These are phyloP conservation scores for Campoplex capitator DNA, from an alignment of 2,888 invertebrate genomes.

Conservation along the genomic window DNA sequence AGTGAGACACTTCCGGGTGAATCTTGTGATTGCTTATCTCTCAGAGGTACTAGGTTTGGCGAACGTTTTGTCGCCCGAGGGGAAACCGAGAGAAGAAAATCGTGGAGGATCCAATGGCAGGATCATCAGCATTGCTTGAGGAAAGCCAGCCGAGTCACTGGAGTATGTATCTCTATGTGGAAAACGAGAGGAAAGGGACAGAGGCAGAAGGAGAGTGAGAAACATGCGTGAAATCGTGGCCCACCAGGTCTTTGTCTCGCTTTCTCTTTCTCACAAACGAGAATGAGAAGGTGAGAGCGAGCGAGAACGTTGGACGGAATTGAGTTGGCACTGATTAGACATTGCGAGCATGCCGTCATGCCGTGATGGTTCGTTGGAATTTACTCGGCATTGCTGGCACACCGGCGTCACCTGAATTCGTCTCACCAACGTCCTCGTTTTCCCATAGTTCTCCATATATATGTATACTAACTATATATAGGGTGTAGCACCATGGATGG, in stretches of 20 bases:
- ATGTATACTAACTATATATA: background rate
- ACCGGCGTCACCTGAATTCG: conserved; percentile 60
- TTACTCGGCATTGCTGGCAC: conserved; percentile 76
- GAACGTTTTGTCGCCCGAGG: conserved; percentile 44
- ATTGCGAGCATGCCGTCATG: conserved; percentile 82
- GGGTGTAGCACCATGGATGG: background rate
- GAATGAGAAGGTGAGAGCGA: conserved; percentile 45
- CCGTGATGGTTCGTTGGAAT: conserved; percentile 81
- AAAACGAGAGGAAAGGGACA: background rate
- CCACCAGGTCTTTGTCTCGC: conserved; percentile 52
- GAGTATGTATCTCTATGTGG: background rate
- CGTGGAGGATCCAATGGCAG: conserved; percentile 31
- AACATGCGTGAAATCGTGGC: conserved; percentile 61
- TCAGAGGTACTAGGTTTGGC: conserved; percentile 40
- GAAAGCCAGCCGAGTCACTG: background rate
- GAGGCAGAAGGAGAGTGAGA: conserved; percentile 13
- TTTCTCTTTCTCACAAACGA: conserved; percentile 15
- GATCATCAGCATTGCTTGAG: conserved; percentile 35
- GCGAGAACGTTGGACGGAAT: conserved; percentile 75
- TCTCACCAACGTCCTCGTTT: conserved; percentile 36
- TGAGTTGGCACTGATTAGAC: conserved; percentile 84
- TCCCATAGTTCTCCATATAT: background rate
- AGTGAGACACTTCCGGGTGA: conserved; percentile 14
- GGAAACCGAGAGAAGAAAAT: conserved; percentile 18
- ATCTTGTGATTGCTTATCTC: conserved; percentile 49